Evolutionary conservation across 2,113 vertebrate species (phyloP), one percentile per base, ranked within the genome.

Genomic region (Psammodynastes pulverulentus): DNA sequence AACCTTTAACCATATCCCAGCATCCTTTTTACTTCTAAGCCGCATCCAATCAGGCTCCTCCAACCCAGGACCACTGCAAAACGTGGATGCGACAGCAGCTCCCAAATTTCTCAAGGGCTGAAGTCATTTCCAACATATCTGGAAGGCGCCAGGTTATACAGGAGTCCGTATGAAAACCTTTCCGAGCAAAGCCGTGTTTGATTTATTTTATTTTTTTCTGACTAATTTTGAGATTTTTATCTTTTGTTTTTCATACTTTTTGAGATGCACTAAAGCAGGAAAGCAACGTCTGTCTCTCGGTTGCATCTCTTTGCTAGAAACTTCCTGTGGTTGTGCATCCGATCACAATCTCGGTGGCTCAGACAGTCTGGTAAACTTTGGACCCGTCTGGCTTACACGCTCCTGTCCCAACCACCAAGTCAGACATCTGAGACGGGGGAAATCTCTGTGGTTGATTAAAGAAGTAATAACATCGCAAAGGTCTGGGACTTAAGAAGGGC

Each of bases 251-350:
- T 79, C 34, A 43, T 79, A 43, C 67, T 39, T 79, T 58, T 51
- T 5, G n/a, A 29, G 87, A 87, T 95, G 91, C 94, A 92, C 94
- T 93, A 94, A 24, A 94, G 94, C 95, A 53, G 94, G 52, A 94
- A 95, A 95, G 92, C 96, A 94, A 90, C 49, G 92, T 88, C 96
- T 94, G 91, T 93, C 94, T 17, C 62, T 94, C 91, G 94, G 94
- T 95, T 96, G 84, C 92, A 94, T 97, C 97, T 97, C 97, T 95
- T 97, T 93, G 21, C 95, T 90, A 67, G 67, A 95, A 95, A 94
- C 96, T 97, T 97, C 98, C 97, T 96, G 97, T 97, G 98, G 97
- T 96, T 97, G 97, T 97, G 95, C 96, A 95, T 95, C 93, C 48
- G 96, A 96, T 96, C 97, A 92, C 87, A 88, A 96, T 96, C 96